phyloP scores from a whole-genome alignment of 1,140 invertebrate genomes.

The Heliothis subflexa region DNA sequence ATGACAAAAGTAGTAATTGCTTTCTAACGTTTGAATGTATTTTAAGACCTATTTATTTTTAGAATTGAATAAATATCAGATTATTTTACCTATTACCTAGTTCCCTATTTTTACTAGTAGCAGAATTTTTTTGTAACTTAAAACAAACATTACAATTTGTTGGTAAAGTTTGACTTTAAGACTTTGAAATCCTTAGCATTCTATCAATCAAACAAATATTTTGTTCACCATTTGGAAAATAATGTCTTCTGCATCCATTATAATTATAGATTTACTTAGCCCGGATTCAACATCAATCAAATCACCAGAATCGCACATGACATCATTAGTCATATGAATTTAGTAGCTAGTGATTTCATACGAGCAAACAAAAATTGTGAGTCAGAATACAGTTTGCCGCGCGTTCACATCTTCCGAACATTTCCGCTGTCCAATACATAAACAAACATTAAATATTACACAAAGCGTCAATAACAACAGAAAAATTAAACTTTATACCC shows the following conservation, averaged over 20 bases:
- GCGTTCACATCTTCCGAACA: constrained; percentile 44
- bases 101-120: not conserved
- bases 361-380: constrained; percentile 68
- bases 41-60: not conserved
- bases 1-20: constrained; percentile 20
- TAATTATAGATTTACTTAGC: not conserved
- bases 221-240: not conserved
- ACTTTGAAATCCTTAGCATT: not conserved
- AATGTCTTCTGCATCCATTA: not conserved
- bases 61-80: not conserved
- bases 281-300: constrained; percentile 1
- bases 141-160: no score
- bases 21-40: constrained; percentile 20
- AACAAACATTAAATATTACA: constrained; percentile 79
- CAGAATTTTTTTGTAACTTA: no score
- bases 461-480: constrained; percentile 74
- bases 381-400: constrained; percentile 51
- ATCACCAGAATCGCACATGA: constrained; percentile 3
- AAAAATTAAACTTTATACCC: constrained; percentile 79
- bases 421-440: constrained; percentile 64
- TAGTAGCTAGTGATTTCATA: constrained; percentile 59
- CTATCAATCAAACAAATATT: not conserved
- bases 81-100: not conserved
- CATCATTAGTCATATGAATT: constrained; percentile 30
- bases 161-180: no score